Base-by-base conservation (phyloP, 2,888 invertebrate genomes). In the Gisinianus flammeolus region DNA sequence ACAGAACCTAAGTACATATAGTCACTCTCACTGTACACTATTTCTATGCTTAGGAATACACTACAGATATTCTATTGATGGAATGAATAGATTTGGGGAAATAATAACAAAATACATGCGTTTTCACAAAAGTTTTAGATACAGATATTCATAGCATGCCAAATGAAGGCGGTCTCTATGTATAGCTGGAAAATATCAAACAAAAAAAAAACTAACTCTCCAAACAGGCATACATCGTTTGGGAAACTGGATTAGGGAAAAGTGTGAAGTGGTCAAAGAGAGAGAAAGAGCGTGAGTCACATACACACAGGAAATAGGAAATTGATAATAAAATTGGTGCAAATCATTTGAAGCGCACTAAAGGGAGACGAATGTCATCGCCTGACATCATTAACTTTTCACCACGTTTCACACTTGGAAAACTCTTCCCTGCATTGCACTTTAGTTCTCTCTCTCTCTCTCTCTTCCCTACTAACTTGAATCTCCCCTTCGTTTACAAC, bases 321-420 rank as follows among this genome's bases (percentile, higher is more conserved):
- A 78, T 69, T 75, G 78, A 78, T 76, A 73, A 76, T 78, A 80
- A 80, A 78, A 77, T 74, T 75, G 76, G 78, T 80, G 78, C 76
- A 76, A 80, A 80, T 80, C 76, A 79, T 75, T 72, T 67, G 58
- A 28, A 74, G 54, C 64, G 56, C 67, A 72, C 68, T 71, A 75
- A 79, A 71, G 70, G 71, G 70, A 75, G 69, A 56, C 76, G 68
- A 68, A 54, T 76, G 78, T 80, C 80, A 78, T 80, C 80, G 74
- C 78, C 78, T 75, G 66, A 44, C 78, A 70, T 80, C 80, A 80
- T 80, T 80, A 80, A 78, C 78, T 44, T 78, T 76, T 80, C 76
- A 78, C 69, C 80, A 80, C 68, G 70, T 80, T 68, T 66, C 44
- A 26, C 31, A 22, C 30, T 67, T 19, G 19, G n/a, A 19, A 44